phyloP scores from a whole-genome alignment of 2,113 vertebrate genomes.

The Entomyzon cyanotis region DNA sequence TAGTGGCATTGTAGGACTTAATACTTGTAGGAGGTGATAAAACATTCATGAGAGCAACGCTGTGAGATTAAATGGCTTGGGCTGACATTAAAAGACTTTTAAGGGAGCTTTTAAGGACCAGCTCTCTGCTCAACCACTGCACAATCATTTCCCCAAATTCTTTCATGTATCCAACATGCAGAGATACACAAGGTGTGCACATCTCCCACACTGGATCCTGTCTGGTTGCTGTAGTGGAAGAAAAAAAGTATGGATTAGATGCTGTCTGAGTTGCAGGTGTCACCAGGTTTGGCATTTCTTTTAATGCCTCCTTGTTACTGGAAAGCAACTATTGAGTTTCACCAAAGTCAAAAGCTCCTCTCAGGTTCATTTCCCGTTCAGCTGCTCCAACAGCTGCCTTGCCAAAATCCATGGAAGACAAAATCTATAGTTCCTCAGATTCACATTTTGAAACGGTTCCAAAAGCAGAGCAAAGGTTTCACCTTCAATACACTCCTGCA shows the following conservation, averaged over 20 bases:
- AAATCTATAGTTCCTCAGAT: neutral
- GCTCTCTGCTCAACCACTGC: neutral
- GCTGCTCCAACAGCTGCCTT: neutral
- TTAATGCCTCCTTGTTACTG: neutral
- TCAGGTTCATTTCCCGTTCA: neutral
- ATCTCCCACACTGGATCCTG: neutral
- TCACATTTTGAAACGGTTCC: neutral
- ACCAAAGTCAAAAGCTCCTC: neutral
- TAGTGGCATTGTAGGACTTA: neutral
- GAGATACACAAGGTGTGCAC: neutral
- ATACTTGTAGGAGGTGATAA: neutral
- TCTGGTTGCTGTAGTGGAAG: neutral
- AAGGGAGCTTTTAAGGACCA: neutral
- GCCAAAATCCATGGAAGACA: neutral
- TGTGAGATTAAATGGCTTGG: neutral
- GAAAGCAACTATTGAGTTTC: neutral
- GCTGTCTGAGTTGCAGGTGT: neutral
- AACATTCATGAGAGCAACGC: neutral
- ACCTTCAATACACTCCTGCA: neutral
- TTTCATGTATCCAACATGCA: rapidly evolving
- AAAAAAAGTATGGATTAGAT: neutral
- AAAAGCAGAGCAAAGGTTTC: neutral
- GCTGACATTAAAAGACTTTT: neutral
- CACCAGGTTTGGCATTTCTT: neutral
- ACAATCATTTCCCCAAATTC: neutral